phyloP scores from a whole-genome alignment of 1,140 invertebrate species.

The Dolichoris vasculosae region DNA sequence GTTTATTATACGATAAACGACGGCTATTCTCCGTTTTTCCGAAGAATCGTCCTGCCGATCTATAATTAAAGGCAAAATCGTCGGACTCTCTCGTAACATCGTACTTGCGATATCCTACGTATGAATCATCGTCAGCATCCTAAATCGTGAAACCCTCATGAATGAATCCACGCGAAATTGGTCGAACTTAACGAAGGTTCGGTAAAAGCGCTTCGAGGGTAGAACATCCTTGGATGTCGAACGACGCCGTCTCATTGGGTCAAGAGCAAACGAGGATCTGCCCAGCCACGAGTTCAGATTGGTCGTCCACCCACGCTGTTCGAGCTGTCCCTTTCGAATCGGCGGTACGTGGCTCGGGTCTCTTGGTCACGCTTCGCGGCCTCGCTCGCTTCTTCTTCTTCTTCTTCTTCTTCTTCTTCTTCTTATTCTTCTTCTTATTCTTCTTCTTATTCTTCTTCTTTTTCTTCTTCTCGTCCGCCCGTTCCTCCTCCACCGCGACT shows the following conservation, averaged over 20 bases:
- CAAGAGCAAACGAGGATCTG: background rate
- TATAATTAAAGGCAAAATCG: no score
- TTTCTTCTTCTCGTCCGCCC: constrained; percentile 45
- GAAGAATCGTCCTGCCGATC: background rate
- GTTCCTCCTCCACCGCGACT: constrained; percentile 26
- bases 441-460: constrained; percentile 19
- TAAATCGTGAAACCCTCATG: background rate
- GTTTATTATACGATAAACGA: background rate
- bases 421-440: constrained; percentile 50
- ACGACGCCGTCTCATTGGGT: background rate
- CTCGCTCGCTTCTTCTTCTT: constrained; percentile 48
- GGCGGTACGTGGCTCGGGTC: constrained; percentile 34
- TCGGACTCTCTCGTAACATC: background rate
- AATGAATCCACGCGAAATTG: no score
- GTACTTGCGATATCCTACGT: no score
- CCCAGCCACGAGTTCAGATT: background rate
- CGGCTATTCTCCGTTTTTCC: background rate
- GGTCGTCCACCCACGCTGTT: constrained; percentile 8
- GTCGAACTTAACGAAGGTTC: no score
- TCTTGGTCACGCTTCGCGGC: constrained; percentile 62
- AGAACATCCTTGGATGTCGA: background rate
- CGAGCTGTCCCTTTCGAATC: constrained; percentile 38
- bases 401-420: background rate
- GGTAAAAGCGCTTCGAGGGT: background rate
- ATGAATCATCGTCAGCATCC: background rate